Conservation (phyloP, 2,113 vertebrate species). For the Pelusios castaneus region DNA sequence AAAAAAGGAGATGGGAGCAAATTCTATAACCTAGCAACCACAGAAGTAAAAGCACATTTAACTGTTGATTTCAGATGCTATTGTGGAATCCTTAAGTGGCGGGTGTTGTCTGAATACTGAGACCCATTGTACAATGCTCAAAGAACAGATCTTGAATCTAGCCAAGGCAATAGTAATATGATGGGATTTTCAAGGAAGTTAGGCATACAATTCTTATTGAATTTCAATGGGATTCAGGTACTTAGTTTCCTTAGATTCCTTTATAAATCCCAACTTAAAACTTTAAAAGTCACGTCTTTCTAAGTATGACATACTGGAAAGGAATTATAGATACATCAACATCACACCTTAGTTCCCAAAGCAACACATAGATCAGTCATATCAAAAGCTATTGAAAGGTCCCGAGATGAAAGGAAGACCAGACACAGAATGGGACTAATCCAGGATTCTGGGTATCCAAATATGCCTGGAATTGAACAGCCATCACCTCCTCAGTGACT, state of each 20-base stretch:
- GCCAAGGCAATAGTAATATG: not conserved
- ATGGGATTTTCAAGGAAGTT: not conserved
- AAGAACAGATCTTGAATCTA: not conserved
- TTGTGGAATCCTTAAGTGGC: not conserved
- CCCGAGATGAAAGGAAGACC: not conserved
- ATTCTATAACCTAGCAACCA: rapidly evolving
- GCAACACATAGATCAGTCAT: not conserved
- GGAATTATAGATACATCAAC: not conserved
- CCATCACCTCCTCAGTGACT: not conserved
- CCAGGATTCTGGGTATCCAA: not conserved
- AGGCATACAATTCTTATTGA: not conserved
- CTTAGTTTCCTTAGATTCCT: not conserved
- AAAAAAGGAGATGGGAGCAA: not conserved
- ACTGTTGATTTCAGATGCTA: not conserved
- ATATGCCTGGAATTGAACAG: not conserved
- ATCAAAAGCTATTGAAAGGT: not conserved
- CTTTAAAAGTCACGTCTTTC: not conserved
- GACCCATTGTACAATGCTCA: not conserved
- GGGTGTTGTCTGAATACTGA: not conserved
- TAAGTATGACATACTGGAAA: not conserved
- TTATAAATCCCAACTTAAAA: not conserved
- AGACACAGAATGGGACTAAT: not conserved
- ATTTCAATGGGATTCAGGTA: not conserved
- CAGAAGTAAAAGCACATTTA: not conserved
- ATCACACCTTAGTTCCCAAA: not conserved